Conservation (phyloP, 2,113 vertebrate species). For the Datnioides undecimradiatus region DNA sequence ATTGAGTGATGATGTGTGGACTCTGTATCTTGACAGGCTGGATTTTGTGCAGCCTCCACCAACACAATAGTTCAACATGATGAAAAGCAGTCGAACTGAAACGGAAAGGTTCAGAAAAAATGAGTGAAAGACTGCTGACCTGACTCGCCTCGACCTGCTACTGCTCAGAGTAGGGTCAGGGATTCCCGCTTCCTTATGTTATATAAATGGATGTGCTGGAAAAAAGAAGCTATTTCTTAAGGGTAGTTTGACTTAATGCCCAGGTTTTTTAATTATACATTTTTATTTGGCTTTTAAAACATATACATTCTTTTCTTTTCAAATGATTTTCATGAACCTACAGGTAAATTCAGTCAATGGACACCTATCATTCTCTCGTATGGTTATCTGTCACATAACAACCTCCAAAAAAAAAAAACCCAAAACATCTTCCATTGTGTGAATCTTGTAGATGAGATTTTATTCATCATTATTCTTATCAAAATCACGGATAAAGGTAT, state of each 20-base stretch:
- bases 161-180: neutral
- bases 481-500: slow-evolving; percentile 46
- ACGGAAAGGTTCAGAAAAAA: neutral
- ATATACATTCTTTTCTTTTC: neutral
- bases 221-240: neutral
- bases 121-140: neutral
- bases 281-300: neutral
- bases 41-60: slow-evolving; percentile 22
- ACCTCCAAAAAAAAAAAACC: slow-evolving; percentile 26
- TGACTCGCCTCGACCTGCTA: neutral
- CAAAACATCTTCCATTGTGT: neutral
- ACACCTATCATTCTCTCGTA: neutral
- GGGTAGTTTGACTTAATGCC: neutral
- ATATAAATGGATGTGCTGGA: neutral
- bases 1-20: slow-evolving; percentile 32
- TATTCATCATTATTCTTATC: slow-evolving; percentile 30
- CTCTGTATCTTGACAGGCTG: slow-evolving; percentile 9
- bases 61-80: slow-evolving; percentile 34
- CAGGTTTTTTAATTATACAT: neutral
- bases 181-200: neutral
- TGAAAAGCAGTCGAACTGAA: slow-evolving; percentile 22
- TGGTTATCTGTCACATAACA: neutral
- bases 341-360: neutral
- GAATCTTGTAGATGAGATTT: neutral
- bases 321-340: neutral